These are phyloP conservation scores for Micrasema minimum DNA, from an alignment of 1,140 invertebrate genomes.

Conservation along the genomic window DNA sequence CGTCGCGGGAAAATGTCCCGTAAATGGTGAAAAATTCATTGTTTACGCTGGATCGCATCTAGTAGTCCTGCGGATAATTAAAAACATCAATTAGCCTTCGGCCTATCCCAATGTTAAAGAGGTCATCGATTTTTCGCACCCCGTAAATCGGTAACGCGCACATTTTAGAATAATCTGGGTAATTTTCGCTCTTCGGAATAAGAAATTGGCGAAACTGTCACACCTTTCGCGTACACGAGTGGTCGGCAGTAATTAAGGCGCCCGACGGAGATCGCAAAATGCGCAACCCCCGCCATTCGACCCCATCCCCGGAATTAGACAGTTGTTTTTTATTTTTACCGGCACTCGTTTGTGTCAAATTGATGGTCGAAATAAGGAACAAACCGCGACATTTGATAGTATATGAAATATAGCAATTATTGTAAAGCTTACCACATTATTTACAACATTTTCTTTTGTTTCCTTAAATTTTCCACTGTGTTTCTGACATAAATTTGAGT, in stretches of 20 bases:
- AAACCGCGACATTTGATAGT: conserved; percentile 28
- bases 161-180: conserved; percentile 22
- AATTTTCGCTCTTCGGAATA: conserved; percentile 14
- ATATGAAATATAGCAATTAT: conserved; percentile 11
- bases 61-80: conserved; percentile 43
- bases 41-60: conserved; percentile 53
- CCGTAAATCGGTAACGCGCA: conserved; percentile 17
- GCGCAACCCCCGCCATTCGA: conserved; percentile 45
- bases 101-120: conserved; percentile 49
- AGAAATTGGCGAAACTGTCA: conserved; percentile 30
- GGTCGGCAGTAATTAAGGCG: conserved; percentile 35
- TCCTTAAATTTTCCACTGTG: conserved; percentile 44
- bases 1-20: conserved; percentile 71
- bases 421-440: conserved; percentile 40
- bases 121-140: conserved; percentile 47
- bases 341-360: conserved; percentile 25
- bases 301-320: conserved; percentile 40
- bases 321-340: conserved; percentile 45
- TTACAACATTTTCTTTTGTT: conserved; percentile 48
- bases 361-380: not conserved
- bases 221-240: conserved; percentile 6
- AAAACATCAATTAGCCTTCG: conserved; percentile 44
- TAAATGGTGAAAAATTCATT: conserved; percentile 76
- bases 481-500: conserved; percentile 48
- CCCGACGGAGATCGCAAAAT: conserved; percentile 44